Evolutionary conservation across 1,140 invertebrate species (phyloP).

Genomic region (Streblospio benedicti): DNA sequence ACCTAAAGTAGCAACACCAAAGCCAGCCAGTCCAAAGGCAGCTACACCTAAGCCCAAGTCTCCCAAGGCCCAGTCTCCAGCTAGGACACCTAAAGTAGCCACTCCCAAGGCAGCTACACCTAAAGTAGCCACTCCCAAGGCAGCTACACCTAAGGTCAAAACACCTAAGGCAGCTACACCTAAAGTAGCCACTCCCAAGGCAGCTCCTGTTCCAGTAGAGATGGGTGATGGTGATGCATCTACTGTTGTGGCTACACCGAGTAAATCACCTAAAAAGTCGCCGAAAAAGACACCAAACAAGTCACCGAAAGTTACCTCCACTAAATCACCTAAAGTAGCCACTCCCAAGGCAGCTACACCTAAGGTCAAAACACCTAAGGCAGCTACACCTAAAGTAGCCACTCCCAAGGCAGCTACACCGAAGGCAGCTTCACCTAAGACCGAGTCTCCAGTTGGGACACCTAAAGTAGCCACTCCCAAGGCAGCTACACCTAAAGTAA

Average conservation of each 20-base stretch:
- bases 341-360: constrained; percentile 10
- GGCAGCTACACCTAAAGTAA: constrained; percentile 1
- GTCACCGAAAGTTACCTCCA: constrained; percentile 6
- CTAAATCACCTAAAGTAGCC: background rate
- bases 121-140: constrained; percentile 1
- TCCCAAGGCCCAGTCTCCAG: constrained; percentile 6
- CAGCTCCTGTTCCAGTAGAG: too few species aligned
- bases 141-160: background rate
- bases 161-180: background rate
- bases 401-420: constrained; percentile 10
- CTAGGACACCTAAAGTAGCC: background rate
- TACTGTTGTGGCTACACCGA: too few species aligned
- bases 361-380: constrained; percentile 1
- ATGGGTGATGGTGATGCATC: too few species aligned
- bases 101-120: constrained; percentile 8
- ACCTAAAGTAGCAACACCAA: background rate
- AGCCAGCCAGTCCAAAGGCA: background rate
- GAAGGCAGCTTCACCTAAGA: background rate
- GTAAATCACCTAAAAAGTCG: too few species aligned
- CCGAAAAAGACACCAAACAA: constrained; percentile 9
- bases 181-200: constrained; percentile 8
- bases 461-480: too few species aligned
- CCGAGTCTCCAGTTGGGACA: too few species aligned
- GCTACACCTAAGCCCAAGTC: background rate
- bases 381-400: constrained; percentile 5